Percentiles rank a stretch among this genome's conserved stretches.
Conservation (phyloP, 1,140 invertebrate species). For the Achroia grisella region DNA sequence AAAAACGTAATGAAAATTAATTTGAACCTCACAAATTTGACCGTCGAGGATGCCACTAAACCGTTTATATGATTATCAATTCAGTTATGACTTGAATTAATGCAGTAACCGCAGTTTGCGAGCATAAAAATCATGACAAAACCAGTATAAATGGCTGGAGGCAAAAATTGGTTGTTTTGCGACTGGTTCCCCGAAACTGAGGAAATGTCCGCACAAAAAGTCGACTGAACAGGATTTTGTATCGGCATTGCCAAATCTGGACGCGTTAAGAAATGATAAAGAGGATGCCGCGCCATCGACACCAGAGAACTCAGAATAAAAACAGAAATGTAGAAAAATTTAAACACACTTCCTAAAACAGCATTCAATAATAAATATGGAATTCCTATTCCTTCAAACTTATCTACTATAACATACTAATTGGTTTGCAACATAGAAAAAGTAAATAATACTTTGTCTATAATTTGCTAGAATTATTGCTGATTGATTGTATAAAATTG, state of each 20-base stretch:
- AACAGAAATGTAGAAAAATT: not conserved
- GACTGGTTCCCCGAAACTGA: conserved; percentile 59
- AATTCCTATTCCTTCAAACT: no score
- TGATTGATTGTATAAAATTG: no score
- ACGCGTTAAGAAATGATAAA: conserved; percentile 68
- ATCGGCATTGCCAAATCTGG: conserved; percentile 66
- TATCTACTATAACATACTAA: no score
- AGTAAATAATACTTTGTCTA: no score
- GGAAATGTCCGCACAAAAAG: conserved; percentile 67
- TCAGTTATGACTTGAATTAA: conserved; percentile 46
- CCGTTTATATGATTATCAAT: conserved; percentile 22
- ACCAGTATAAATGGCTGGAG: conserved; percentile 66
- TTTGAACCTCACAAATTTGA: not conserved
- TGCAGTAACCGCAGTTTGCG: conserved; percentile 48
- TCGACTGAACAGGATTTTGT: conserved; percentile 64
- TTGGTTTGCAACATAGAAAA: no score
- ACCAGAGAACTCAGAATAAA: not conserved
- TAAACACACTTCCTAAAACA: not conserved
- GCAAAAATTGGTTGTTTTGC: conserved; percentile 59
- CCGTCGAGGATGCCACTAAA: not conserved
- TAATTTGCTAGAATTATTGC: no score
- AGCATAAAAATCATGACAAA: conserved; percentile 67
- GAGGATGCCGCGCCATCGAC: conserved; percentile 38
- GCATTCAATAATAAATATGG: not conserved
- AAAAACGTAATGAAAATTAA: no score